These are phyloP conservation scores for Serrognathus titanus DNA, from an alignment of 2,888 invertebrate species.

Conservation along the genomic window DNA sequence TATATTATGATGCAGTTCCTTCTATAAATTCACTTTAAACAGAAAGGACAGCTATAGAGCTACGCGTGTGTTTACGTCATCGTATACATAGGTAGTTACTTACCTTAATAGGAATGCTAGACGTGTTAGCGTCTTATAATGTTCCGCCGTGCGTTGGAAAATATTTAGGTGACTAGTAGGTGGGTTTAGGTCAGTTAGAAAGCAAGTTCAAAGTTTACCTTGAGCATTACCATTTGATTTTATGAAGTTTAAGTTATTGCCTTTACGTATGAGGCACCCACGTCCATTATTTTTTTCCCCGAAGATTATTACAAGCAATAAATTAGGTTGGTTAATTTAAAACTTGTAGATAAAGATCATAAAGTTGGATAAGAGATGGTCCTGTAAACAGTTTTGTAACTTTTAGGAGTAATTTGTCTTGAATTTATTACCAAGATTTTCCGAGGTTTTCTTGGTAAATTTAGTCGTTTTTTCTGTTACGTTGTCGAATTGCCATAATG, in stretches of 20 bases:
- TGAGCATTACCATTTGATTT: not conserved
- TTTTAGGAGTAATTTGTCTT: too few relatives aligned
- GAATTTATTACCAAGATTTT: too few relatives aligned
- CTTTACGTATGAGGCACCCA: not conserved
- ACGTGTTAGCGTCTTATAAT: not conserved
- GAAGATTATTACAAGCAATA: too few relatives aligned
- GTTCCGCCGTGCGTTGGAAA: not conserved
- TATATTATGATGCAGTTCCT: not conserved
- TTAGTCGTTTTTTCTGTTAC: too few relatives aligned
- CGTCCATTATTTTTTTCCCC: not conserved
- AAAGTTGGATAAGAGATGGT: too few relatives aligned
- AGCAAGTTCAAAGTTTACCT: not conserved
- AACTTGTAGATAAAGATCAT: too few relatives aligned
- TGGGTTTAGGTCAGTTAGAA: not conserved
- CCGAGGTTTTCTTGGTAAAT: too few relatives aligned
- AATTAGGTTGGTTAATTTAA: too few relatives aligned
- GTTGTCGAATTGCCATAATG: too few relatives aligned
- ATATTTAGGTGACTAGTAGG: conserved; percentile 13
- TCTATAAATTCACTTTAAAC: not conserved
- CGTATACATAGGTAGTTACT: not conserved
- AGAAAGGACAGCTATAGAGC: not conserved
- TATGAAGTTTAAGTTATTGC: not conserved
- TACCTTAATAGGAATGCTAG: conserved; percentile 10
- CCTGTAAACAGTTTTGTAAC: too few relatives aligned
- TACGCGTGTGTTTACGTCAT: conserved; percentile 8